Conservation (phyloP, 1,140 invertebrate species). For the Drosophila arawakana region DNA sequence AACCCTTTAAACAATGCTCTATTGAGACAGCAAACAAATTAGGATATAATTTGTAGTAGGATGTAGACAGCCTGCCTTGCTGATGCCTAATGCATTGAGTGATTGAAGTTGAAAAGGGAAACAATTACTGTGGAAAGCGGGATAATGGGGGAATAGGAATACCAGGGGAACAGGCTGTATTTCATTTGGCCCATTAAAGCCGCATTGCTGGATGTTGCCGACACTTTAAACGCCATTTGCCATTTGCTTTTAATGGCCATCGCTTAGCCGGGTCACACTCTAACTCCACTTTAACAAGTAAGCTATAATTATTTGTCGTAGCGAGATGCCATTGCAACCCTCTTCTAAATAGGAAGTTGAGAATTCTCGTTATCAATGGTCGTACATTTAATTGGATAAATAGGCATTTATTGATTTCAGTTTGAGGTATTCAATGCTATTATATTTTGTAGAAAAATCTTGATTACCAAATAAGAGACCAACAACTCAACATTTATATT, state of each 20-base stretch:
- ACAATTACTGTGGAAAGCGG: background rate
- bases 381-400: constrained; percentile 54
- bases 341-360: background rate
- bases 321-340: background rate
- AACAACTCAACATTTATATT: no score
- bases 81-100: constrained; percentile 28
- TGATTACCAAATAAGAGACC: no score
- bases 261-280: constrained; percentile 23
- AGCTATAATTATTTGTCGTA: constrained; percentile 63
- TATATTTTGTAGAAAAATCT: no score
- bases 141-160: background rate
- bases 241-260: constrained; percentile 48
- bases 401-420: background rate
- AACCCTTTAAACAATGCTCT: constrained; percentile 19
- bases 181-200: constrained; percentile 72
- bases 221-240: constrained; percentile 61
- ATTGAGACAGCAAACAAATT: constrained; percentile 38
- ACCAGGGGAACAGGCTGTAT: constrained; percentile 28
- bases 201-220: constrained; percentile 65
- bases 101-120: constrained; percentile 27
- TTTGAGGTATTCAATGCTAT: no score
- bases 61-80: constrained; percentile 41
- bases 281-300: background rate
- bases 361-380: constrained; percentile 6
- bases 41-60: constrained; percentile 58